Evolutionary conservation across 2,888 invertebrate species (phyloP).

Genomic region (Stramonita haemastoma): DNA sequence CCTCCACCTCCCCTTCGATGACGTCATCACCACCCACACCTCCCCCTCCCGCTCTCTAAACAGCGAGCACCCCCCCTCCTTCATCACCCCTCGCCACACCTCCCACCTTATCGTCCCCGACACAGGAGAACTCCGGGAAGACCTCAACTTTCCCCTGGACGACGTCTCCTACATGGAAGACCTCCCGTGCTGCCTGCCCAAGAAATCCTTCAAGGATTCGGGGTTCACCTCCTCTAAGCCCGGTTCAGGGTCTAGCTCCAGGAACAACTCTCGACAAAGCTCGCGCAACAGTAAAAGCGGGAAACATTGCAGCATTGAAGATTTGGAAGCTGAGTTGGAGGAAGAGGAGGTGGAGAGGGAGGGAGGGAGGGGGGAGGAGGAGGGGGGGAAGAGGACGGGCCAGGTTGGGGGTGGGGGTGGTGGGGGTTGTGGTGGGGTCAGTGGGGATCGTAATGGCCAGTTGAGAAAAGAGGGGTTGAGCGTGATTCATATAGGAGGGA

Average conservation of each 20-base stretch:
- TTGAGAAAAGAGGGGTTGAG: conserved; percentile 41
- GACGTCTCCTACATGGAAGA: conserved; percentile 4
- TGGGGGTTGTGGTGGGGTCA: background rate
- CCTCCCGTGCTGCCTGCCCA: background rate
- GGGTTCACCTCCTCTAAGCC: background rate
- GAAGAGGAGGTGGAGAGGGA: background rate
- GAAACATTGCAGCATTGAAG: conserved; percentile 32
- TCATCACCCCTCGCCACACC: background rate
- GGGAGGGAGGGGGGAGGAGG: background rate
- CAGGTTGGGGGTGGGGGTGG: no score
- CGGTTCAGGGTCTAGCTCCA: no score
- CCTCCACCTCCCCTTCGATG: background rate
- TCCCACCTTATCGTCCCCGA: conserved; percentile 12
- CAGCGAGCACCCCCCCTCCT: background rate
- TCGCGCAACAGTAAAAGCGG: conserved; percentile 15
- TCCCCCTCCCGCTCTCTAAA: background rate
- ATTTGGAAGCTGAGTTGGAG: conserved; percentile 25
- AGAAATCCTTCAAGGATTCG: background rate
- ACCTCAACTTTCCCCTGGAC: background rate
- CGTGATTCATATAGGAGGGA: conserved; percentile 44
- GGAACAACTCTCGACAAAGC: conserved; percentile 17
- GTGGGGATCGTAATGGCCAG: no score
- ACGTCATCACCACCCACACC: conserved; percentile 4
- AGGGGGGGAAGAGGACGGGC: no score
- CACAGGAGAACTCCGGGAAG: background rate